Evolutionary conservation across 2,113 vertebrate species (phyloP), one percentile per base, ranked within the genome.

Genomic region (Gadus macrocephalus): DNA sequence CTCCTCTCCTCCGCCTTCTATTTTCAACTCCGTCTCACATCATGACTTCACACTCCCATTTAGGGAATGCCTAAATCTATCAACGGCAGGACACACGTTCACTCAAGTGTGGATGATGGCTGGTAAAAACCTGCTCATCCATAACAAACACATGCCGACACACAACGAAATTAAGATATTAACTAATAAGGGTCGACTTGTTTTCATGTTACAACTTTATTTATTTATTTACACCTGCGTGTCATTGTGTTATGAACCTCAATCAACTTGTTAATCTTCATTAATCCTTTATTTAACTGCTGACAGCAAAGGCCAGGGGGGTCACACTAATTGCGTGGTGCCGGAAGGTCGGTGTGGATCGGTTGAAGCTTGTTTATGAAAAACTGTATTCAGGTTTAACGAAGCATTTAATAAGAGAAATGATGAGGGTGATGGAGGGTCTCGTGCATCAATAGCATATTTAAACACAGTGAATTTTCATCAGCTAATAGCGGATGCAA

Each of bases 361-460:
- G 53, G 67, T 69, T 58, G 19, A 67, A 66, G 76, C 59, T 15
- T 14, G 49, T 65, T 73, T 71, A 61, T 67, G 19, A 75, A 70
- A 77, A 68, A 53, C 63, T n/a, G 5, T 58, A 20, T 69, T 25
- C 66, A 67, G 60, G 19, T 19, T 73, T 74, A 77, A 78, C 66
- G 60, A 73, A 58, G 64, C 70, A n/a, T 73, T 81, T 67, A 59
- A 62, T 67, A 28, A 16, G 58, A 75, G 12, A 61, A 53, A 72
- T 62, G 64, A 75, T 69, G 55, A 68, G 53, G 75, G 63, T 61
- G 64, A 82, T 66, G 70, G 71, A 71, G 66, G 53, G 69, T 60
- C 69, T 82, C 17, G 16, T 78, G 75, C 66, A 74, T 78, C 72
- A 53, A 62, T 7, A 25, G 63, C 17, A 58, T 68, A 69, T 78